Evolutionary conservation across 1,140 invertebrate species (phyloP), one percentile per base, ranked within the genome.

Genomic region (Mamestra configurata): DNA sequence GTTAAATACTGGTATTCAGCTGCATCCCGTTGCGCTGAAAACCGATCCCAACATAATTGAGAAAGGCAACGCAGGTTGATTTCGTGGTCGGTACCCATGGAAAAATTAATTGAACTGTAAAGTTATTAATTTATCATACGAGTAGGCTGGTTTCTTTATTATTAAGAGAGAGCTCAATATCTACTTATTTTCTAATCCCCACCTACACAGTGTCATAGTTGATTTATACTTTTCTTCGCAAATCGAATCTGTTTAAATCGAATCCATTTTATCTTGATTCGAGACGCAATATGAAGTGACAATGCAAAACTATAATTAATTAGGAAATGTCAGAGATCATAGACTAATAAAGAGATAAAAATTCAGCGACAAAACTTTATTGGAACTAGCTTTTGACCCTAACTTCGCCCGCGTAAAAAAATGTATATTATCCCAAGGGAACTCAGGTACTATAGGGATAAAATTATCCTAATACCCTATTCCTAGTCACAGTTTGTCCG

Each of bases 201-300:
- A 68, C 64, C 64, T 46, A 68, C 64, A 49, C 64, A 49, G 20
- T 49, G 46, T n/a, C 22, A 0, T 5, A 27, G 8, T n/a, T 46
- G 20, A 68, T 46, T 68, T 68, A 68, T 24, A 24, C 24, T 68
- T 68, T 68, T 68, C 64, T 68, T 68, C 27, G 64, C 37, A 68
- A 46, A 68, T 46, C 64, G 40, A 68, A 46, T 68, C 37, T n/a
- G 20, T 64, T n/a, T 35, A 37, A 64, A 59, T 59, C 11, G 55
- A 59, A 59, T 13, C 59, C 35, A 64, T n/a, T 64, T 24, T 24
- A 49, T 46, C 20, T 20, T 24, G 18, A 68, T 68, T 68, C 64
- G 64, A 68, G 40, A 64, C 59, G 59, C 40, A 46, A 68, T 68
- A 43, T 68, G 20, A 68, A 68, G 11, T 20, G 24, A 68, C 64